phyloP scores from a whole-genome alignment of 2,113 vertebrate genomes.

The Chitala chitala region DNA sequence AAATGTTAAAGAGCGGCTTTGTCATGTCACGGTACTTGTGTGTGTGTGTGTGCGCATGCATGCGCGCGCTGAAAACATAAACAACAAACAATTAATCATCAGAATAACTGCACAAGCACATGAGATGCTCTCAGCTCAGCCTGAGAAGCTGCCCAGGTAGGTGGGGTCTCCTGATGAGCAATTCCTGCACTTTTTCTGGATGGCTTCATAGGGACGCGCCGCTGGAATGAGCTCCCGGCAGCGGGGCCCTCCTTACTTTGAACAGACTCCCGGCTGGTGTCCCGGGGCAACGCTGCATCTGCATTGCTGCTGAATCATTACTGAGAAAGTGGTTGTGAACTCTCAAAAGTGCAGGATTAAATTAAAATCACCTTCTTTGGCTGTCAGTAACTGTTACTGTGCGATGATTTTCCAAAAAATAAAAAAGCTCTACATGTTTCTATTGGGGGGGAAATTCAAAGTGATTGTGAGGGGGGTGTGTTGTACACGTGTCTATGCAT shows the following conservation, averaged over 20 bases:
- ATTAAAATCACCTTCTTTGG: slow-evolving; percentile 40
- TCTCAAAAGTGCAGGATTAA: slow-evolving; percentile 38
- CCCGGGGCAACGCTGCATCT: slow-evolving; percentile 29
- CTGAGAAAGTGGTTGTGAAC: slow-evolving; percentile 7
- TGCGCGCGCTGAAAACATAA: too few species aligned
- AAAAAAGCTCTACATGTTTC: slow-evolving; percentile 22
- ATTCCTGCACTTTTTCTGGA: too few species aligned
- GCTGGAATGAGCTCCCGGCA: neutral
- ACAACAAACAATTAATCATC: too few species aligned
- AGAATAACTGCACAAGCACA: too few species aligned
- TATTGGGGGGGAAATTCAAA: neutral
- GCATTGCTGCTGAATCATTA: slow-evolving; percentile 34
- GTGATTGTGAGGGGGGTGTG: neutral
- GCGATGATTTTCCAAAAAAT: slow-evolving; percentile 26
- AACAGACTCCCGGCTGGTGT: slow-evolving; percentile 24
- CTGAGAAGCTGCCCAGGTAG: too few species aligned
- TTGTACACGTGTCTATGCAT: neutral
- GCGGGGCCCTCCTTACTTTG: neutral
- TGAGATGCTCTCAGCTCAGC: too few species aligned
- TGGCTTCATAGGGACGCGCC: neutral
- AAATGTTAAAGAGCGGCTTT: too few species aligned
- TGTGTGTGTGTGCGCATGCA: too few species aligned
- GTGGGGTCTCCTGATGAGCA: too few species aligned
- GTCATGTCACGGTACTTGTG: too few species aligned
- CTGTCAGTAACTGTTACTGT: slow-evolving; percentile 32